Evolutionary conservation across 2,113 vertebrate species (phyloP), one percentile per base, ranked within the genome.

Genomic region (Esox niger): DNA sequence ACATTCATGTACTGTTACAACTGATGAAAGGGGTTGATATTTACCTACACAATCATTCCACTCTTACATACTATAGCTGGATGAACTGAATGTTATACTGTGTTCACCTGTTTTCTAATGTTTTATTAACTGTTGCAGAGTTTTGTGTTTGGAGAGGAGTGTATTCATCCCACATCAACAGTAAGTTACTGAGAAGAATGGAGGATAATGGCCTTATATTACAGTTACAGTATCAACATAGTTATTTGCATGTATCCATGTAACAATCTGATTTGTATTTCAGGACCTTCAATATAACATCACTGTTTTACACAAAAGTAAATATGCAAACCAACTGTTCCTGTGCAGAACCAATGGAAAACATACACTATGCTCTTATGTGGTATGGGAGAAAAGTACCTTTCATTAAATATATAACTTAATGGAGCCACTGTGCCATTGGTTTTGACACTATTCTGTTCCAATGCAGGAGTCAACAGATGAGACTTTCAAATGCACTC

Each of bases 381-480:
- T 68, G 86, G 91, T 91, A 86, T 10, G 75, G 23, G 1, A 64
- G 2, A 70, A n/a, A n/a, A n/a, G n/a, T 17, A 29, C 21, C 8
- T 20, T 20, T 62, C n/a, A 61, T 33, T 11, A 57, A 27, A 57
- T 11, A 57, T 25, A 26, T 17, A 1, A 27, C 25, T 27, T 21
- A 7, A 56, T 57, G 21, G 0, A 10, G 27, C 47, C n/a, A 8
- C 21, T 52, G 7, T 52, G 47, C n/a, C n/a, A 21, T 52, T 23
- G 47, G 47, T 21, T 11, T 52, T 21, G 8, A 52, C 47, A 23
- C 47, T 21, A 21, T 8, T 21, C n/a, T 26, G 43, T 38, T 57
- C 31, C 17, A 4, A 59, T 67, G 1, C 32, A 89, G 88, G 21
- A 66, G 52, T 13, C 75, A 0, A 1, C 75, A 32, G 0, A 25